These are phyloP conservation scores for Myxocyprinus asiaticus DNA, from an alignment of 2,113 vertebrate genomes.

Conservation along the genomic window DNA sequence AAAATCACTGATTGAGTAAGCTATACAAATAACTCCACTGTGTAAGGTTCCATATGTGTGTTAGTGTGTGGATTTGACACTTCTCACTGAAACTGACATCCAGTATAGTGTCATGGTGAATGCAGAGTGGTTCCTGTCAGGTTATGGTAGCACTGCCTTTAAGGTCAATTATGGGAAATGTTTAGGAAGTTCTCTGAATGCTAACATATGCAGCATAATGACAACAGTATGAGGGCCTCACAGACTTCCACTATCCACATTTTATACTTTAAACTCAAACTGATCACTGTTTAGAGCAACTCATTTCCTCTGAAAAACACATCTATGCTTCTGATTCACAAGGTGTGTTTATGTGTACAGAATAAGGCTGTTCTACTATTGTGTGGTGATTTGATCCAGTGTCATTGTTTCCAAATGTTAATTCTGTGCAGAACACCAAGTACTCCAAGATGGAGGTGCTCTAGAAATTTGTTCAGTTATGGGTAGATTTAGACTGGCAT, in stretches of 20 bases:
- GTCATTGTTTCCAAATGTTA: slow-evolving; percentile 23
- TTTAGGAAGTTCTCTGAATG: slow-evolving; percentile 50
- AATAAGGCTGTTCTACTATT: not conserved
- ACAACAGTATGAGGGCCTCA: slow-evolving; percentile 35
- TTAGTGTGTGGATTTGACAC: not conserved
- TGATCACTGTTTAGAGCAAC: slow-evolving; percentile 41
- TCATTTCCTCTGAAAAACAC: slow-evolving; percentile 25
- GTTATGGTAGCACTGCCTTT: slow-evolving; percentile 46
- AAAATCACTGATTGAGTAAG: slow-evolving; percentile 14
- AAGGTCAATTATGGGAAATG: slow-evolving; percentile 54
- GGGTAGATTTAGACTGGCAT: slow-evolving; percentile 32
- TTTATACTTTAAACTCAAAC: slow-evolving; percentile 30
- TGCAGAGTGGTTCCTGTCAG: slow-evolving; percentile 43
- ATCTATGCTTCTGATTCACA: slow-evolving; percentile 16
- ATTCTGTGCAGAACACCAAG: slow-evolving; percentile 26
- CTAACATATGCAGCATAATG: slow-evolving; percentile 50
- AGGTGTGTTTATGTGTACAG: slow-evolving; percentile 14
- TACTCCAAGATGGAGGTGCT: not conserved
- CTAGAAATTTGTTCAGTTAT: not conserved
- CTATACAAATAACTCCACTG: not conserved
- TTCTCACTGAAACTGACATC: not conserved
- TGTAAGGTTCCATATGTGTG: slow-evolving; percentile 32
- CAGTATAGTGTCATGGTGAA: slow-evolving; percentile 23
- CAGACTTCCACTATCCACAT: slow-evolving; percentile 30
- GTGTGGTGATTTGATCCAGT: slow-evolving; percentile 12